Evolutionary conservation across 1,140 invertebrate species (phyloP), one percentile per base, ranked within the genome.

Genomic region (Mya arenaria): DNA sequence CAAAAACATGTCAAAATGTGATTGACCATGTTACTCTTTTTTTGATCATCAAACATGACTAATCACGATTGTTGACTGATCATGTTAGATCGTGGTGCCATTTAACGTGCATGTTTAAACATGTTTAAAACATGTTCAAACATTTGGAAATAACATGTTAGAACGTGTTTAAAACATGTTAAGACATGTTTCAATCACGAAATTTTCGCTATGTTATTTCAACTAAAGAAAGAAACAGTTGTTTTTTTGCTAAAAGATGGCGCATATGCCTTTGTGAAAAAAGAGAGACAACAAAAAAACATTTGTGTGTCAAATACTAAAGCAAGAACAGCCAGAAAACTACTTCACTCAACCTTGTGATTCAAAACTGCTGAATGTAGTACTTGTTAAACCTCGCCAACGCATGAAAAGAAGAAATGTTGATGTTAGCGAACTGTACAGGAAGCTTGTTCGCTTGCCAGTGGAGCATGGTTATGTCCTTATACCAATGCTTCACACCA

Each of bases 311-410:
- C 37, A 77, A 8, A 32, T 85, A 6, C 17, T 78, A 6, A 48
- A 69, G 23, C 56, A 37, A 65, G 19, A n/a, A 39, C 44, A 71
- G 15, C 23, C 37, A 5, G 48, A 75, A 25, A 78, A 39, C 39
- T 83, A 62, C 39, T 83, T 78, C 36, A 65, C 37, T 17, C 13
- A 63, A 23, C 82, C 82, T 19, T 83, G 73, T 71, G 48, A 83
- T 32, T 83, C 82, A 0, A 83, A 75, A 48, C 39, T 78, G 0
- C 6, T 83, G 25, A 75, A 83, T 41, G 75, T 83, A 58, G 74
- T 34, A 1, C 52, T 58, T 56, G 34, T 77, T 30, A 52, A 34
- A 48, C 0, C n/a, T 23, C 30, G 36, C 15, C 65, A 62, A 13
- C 39, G 55, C 8, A 41, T 73, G 55, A n/a, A 23, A 8, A 71